Percentiles rank a stretch among this genome's conserved stretches.
Conservation (phyloP, 2,888 invertebrate species). For the Nebria salina region DNA sequence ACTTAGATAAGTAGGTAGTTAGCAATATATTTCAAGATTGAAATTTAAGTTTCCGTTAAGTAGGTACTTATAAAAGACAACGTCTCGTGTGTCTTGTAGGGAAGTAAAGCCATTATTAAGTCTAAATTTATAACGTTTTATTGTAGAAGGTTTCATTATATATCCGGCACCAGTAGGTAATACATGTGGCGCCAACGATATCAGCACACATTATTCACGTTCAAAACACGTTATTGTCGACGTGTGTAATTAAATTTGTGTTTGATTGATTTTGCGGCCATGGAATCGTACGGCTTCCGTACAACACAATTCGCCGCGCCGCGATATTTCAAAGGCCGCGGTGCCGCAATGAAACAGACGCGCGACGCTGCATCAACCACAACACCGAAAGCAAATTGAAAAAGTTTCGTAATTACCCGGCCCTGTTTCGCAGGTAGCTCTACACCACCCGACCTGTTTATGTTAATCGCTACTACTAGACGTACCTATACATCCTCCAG, state of each 20-base stretch:
- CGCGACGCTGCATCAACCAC: conserved; percentile 2
- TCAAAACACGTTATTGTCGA: conserved; percentile 36
- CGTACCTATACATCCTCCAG: background rate
- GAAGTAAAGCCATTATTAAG: background rate
- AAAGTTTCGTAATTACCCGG: conserved; percentile 43
- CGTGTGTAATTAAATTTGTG: conserved; percentile 39
- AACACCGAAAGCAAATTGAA: conserved; percentile 37
- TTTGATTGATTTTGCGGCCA: conserved; percentile 36
- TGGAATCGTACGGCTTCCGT: conserved; percentile 1
- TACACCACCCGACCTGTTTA: conserved; percentile 5
- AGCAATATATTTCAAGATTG: too few species aligned
- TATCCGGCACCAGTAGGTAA: background rate
- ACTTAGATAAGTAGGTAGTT: background rate
- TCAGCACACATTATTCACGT: conserved; percentile 25
- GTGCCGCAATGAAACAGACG: conserved; percentile 51
- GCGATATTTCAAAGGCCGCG: conserved; percentile 26
- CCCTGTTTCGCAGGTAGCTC: conserved; percentile 18
- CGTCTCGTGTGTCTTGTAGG: background rate
- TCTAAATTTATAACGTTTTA: background rate
- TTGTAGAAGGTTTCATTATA: background rate
- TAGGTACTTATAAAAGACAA: background rate
- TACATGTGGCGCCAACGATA: background rate
- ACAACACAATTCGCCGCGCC: background rate
- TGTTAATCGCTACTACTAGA: conserved; percentile 3
- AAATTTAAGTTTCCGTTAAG: background rate